Percentiles rank a stretch among this genome's conserved stretches.
Evolutionary conservation across 2,113 vertebrate species (phyloP).

Genomic region (Phoenicopterus ruber): DNA sequence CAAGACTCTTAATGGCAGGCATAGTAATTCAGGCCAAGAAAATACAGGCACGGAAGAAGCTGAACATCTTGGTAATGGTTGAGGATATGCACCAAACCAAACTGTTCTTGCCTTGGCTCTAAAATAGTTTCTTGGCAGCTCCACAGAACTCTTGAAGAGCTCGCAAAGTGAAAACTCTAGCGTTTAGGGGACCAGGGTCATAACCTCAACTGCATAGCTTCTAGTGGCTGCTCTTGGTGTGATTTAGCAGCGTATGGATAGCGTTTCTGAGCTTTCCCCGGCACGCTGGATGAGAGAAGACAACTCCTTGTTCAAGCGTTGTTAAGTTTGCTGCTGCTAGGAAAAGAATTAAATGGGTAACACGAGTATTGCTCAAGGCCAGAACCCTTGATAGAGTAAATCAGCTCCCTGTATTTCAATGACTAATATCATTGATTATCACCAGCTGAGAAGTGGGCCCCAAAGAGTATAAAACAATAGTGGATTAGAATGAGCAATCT

Average conservation of each 20-base stretch:
- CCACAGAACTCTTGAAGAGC: neutral
- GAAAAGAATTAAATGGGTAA: neutral
- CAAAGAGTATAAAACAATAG: constrained; percentile 45
- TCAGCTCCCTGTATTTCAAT: neutral
- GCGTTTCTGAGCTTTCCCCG: neutral
- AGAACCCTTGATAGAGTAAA: neutral
- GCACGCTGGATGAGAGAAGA: neutral
- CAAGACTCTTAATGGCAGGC: neutral
- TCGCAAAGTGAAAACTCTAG: neutral
- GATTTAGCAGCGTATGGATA: neutral
- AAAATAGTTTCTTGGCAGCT: neutral
- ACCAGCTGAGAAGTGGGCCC: constrained; percentile 4
- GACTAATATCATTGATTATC: constrained; percentile 30
- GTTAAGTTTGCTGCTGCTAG: neutral
- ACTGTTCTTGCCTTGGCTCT: neutral
- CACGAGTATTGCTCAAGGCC: neutral
- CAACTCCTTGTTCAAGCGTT: neutral
- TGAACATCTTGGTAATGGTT: neutral
- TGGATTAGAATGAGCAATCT: constrained; percentile 43
- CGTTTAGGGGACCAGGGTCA: neutral
- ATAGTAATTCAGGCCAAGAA: neutral
- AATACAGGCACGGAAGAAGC: neutral
- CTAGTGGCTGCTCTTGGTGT: neutral
- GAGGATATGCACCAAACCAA: neutral
- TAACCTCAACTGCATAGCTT: neutral